A percentile compares a stretch with the other conserved stretches of the same genome.
Evolutionary conservation across 2,797 vertebrate species (phyloP).

Genomic region (Halcyon leucocephala): DNA sequence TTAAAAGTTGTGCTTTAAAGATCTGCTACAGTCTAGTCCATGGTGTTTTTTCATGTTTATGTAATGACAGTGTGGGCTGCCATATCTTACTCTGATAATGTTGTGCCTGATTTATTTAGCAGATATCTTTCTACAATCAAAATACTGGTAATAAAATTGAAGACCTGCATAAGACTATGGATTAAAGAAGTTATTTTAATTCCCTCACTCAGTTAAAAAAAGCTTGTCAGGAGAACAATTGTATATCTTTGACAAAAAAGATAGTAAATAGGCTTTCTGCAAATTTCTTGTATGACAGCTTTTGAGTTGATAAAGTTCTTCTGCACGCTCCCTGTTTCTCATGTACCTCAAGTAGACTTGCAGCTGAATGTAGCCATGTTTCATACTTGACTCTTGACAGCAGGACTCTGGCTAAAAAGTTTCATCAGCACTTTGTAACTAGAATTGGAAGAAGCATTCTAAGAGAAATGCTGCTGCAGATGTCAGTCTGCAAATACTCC

Average conservation of each 20-base stretch:
- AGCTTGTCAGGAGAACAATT: not conserved
- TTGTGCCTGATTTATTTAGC: not conserved
- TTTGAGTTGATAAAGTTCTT: not conserved
- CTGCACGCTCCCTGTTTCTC: not conserved
- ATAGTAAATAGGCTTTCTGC: not conserved
- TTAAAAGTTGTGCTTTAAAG: not conserved
- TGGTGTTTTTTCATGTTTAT: not conserved
- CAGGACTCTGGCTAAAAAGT: not conserved
- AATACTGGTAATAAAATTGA: not conserved
- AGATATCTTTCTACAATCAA: not conserved
- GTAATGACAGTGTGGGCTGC: fast-evolving
- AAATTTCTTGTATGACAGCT: not conserved
- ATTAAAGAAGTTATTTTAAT: not conserved
- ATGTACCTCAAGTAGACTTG: not conserved
- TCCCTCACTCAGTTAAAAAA: not conserved
- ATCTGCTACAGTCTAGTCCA: not conserved
- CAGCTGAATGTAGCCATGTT: not conserved
- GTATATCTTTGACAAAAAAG: not conserved
- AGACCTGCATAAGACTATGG: not conserved
- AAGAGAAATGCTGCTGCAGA: not conserved
- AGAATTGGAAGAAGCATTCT: not conserved
- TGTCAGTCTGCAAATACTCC: not conserved
- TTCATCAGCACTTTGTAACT: not conserved
- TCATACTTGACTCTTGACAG: not conserved
- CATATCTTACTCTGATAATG: not conserved